Conservation (phyloP, 2,797 vertebrate genomes). For the Pteronotus mesoamericanus region DNA sequence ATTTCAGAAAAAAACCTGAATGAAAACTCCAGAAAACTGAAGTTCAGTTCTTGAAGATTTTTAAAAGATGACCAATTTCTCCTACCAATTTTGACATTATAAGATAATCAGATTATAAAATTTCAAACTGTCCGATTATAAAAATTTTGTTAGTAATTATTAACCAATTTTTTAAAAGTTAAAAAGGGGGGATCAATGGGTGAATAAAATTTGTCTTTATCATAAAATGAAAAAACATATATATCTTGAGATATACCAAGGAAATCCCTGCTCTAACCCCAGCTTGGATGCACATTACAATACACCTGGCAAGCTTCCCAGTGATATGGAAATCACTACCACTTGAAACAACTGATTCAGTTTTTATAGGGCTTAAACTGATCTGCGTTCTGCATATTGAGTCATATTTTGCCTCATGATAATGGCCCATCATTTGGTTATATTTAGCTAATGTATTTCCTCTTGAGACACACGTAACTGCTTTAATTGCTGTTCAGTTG, state of each 20-base stretch:
- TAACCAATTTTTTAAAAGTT: not conserved
- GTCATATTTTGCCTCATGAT: not conserved
- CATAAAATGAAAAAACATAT: not conserved
- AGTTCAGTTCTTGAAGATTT: constrained; percentile 51
- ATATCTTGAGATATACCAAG: not conserved
- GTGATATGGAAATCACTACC: not conserved
- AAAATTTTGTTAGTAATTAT: constrained; percentile 74
- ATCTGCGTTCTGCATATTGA: not conserved
- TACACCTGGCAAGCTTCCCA: not conserved
- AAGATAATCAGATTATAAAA: not conserved
- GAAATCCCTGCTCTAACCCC: not conserved
- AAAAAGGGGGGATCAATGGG: not conserved
- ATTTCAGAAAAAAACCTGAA: constrained; percentile 48
- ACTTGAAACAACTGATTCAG: not conserved
- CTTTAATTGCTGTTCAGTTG: constrained; percentile 5
- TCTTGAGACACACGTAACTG: not conserved
- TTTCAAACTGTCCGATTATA: constrained; percentile 70
- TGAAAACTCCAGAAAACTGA: constrained; percentile 56
- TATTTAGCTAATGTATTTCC: not conserved
- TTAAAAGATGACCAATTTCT: not conserved
- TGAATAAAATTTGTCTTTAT: not conserved
- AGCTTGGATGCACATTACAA: not conserved
- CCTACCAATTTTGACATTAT: not conserved
- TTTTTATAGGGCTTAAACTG: not conserved
- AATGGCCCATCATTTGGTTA: not conserved